Evolutionary conservation across 1,140 invertebrate species (phyloP).

Genomic region (Steinernema feltiae): DNA sequence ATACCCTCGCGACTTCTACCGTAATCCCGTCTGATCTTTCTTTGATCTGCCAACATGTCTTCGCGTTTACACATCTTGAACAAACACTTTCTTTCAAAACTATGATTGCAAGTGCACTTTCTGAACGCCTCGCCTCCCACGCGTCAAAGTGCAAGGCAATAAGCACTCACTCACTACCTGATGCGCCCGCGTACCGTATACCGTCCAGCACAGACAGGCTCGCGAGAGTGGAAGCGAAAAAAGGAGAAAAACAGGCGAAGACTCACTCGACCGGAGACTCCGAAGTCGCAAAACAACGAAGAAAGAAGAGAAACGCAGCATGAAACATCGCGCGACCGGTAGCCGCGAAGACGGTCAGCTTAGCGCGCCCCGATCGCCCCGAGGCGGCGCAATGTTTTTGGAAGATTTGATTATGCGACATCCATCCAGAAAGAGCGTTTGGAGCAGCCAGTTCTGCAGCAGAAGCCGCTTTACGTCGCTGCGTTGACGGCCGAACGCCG

Average conservation of each 20-base stretch:
- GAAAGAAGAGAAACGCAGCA: conserved; percentile 7
- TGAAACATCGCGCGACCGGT: conserved; percentile 10
- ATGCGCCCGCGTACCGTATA: neutral
- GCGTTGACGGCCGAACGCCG: too few species aligned
- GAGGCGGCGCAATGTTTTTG: conserved; percentile 4
- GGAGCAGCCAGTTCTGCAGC: conserved; percentile 9
- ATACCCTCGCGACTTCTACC: neutral
- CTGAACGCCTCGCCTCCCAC: neutral
- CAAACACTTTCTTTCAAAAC: neutral
- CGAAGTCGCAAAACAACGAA: too few species aligned
- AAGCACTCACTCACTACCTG: too few species aligned
- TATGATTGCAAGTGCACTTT: neutral
- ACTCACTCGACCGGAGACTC: neutral
- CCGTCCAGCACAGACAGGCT: neutral
- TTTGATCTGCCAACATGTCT: too few species aligned
- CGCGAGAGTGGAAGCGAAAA: too few species aligned
- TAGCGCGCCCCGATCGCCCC: conserved; percentile 6
- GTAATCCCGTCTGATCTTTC: too few species aligned
- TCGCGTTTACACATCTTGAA: too few species aligned
- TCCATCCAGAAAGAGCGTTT: too few species aligned
- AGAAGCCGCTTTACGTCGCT: neutral
- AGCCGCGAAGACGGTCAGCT: conserved; percentile 5
- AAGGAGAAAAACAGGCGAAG: neutral
- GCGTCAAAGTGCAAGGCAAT: neutral
- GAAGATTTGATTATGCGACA: conserved; percentile 8